A percentile compares a stretch with the other conserved stretches of the same genome.
These are phyloP conservation scores for Julus scandinavius DNA, from an alignment of 2,888 invertebrate genomes.

Conservation along the genomic window DNA sequence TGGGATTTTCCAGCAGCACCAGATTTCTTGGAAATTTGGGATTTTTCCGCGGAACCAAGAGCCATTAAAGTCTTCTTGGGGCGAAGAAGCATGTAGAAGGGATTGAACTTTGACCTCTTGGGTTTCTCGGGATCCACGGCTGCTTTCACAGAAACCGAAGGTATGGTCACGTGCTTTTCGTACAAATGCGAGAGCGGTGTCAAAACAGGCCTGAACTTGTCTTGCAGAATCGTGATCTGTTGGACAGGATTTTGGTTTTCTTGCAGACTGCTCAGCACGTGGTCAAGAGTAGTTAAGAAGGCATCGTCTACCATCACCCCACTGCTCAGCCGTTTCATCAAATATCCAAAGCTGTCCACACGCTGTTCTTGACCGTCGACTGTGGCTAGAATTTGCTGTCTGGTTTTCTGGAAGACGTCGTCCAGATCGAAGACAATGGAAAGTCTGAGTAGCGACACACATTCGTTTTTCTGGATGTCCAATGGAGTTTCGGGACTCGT, in stretches of 20 bases:
- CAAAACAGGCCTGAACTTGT: not conserved
- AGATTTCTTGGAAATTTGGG: not conserved
- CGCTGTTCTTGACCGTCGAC: not conserved
- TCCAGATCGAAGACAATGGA: constrained; percentile 8
- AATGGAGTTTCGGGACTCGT: not conserved
- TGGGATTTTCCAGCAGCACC: not conserved
- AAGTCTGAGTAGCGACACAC: not conserved
- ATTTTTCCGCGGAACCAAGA: not conserved
- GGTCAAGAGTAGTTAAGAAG: not conserved
- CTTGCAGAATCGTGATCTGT: not conserved
- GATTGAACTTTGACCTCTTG: not conserved
- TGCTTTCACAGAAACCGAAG: not conserved
- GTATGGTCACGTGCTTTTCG: not conserved
- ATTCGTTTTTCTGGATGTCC: not conserved
- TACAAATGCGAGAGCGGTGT: not conserved
- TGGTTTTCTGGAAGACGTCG: not conserved
- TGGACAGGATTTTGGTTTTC: not conserved
- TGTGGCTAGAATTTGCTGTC: not conserved
- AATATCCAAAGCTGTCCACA: not conserved
- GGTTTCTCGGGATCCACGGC: not conserved
- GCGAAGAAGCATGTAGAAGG: not conserved
- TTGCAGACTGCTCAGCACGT: not conserved
- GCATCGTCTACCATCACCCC: not conserved
- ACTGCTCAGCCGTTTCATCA: not conserved
- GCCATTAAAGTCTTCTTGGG: not conserved